Evolutionary conservation across 2,888 invertebrate species (phyloP), one percentile per base, ranked within the genome.

Genomic region (Nezara viridula): DNA sequence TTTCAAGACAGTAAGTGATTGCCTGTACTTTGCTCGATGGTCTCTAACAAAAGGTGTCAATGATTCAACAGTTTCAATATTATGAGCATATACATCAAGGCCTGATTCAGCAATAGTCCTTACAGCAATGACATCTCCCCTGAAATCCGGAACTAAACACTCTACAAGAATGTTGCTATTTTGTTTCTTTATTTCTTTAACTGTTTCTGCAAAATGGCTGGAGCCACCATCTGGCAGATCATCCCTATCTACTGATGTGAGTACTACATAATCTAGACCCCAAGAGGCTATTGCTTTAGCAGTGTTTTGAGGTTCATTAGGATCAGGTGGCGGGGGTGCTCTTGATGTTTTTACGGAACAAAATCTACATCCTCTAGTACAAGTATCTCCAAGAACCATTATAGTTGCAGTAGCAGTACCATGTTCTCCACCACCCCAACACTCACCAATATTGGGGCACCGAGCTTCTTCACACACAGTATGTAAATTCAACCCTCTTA

Each of bases 391-490:
- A 92, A 91, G 92, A 93, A 98, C 98, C 99, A 99, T 99, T 89
- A 99, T 99, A 86, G 99, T 99, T 6, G 99, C 99, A 40, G 99
- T 99, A n/a, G 99, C 97, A 32, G 98, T 98, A 50, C 97, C 97
- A 94, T 97, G 95, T 92, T 97, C 96, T 24, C 98, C 98, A 0
- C 98, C 98, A 89, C 98, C 98, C 98, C 98, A 99, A 93, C 99
- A 99, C 93, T 99, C 99, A 21, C 99, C 98, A 91, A 99, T 99
- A 93, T 99, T 99, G 0, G 99, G 99, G 94, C 99, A 99, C 90
- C 98, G 94, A 0, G 99, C 99, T 93, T 99, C 99, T 92, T 99
- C 99, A 93, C 99, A 99, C 1, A 99, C 99, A 0, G 99, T 99
- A 91, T 98, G 97, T 52, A 99, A 94, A 92, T 98, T 98, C 32